A percentile compares a stretch with the other conserved stretches of the same genome.
phyloP scores from a whole-genome alignment of 2,888 invertebrate genomes.

The Melanostoma mellinum region DNA sequence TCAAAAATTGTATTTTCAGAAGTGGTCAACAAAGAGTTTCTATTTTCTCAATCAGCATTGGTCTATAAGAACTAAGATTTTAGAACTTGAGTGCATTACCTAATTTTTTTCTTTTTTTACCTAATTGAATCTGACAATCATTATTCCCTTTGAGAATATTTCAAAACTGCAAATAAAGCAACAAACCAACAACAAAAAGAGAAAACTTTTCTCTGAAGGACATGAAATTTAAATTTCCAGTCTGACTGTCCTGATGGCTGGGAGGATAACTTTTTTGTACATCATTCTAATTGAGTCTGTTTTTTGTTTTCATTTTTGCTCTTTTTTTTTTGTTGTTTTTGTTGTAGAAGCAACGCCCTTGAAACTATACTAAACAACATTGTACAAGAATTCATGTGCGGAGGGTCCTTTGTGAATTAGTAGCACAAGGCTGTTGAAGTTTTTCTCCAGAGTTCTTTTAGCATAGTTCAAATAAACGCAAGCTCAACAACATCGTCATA shows the following conservation, averaged over 20 bases:
- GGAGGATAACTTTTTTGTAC: background rate
- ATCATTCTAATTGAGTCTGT: constrained; percentile 10
- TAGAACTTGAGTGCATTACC: no score
- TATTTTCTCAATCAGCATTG: no score
- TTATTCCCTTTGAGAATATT: background rate
- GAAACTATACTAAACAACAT: background rate
- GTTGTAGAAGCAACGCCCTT: background rate
- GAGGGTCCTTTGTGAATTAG: constrained; percentile 25
- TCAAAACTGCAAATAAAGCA: background rate
- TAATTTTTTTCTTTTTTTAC: no score
- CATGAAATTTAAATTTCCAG: background rate
- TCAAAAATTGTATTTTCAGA: no score
- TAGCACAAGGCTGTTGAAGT: constrained; percentile 16
- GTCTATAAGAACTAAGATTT: no score
- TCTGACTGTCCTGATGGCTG: background rate
- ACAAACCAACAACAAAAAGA: background rate
- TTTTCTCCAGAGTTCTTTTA: background rate
- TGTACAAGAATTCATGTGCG: background rate
- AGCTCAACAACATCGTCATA: background rate
- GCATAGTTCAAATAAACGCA: background rate
- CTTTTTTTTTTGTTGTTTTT: background rate
- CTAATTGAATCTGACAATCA: no score
- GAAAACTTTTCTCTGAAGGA: background rate
- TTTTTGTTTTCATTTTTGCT: background rate
- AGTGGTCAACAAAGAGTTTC: no score